phyloP scores from a whole-genome alignment of 2,113 vertebrate species.

The Antigone vipio region DNA sequence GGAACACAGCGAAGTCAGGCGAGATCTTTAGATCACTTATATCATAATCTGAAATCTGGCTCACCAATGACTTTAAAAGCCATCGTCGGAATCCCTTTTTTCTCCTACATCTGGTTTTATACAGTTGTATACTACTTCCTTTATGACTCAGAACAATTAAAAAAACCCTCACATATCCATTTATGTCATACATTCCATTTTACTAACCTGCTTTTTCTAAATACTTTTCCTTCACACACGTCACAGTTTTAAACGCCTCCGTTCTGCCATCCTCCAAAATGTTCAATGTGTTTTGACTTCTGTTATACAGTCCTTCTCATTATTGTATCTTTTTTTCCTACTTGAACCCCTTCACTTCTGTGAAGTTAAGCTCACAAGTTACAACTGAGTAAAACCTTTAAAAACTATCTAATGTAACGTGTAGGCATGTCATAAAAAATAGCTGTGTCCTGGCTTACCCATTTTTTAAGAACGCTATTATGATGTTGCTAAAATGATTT shows the following conservation, averaged over 20 bases:
- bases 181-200: not conserved
- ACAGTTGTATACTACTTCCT: not conserved
- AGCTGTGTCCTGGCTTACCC: fast-evolving
- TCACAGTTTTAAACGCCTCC: not conserved
- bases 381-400: not conserved
- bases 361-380: not conserved
- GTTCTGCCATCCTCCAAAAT: not conserved
- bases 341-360: not conserved
- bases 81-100: not conserved
- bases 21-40: not conserved
- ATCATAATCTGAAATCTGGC: not conserved
- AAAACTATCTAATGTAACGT: not conserved
- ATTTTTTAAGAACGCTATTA: not conserved
- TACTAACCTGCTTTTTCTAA: not conserved
- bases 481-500: not conserved
- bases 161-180: not conserved
- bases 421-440: not conserved
- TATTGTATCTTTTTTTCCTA: not conserved
- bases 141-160: not conserved
- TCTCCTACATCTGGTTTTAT: not conserved
- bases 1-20: not conserved
- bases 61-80: not conserved
- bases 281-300: not conserved
- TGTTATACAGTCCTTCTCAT: not conserved
- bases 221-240: not conserved